Evolutionary conservation across 2,888 invertebrate species (phyloP).

Genomic region (Papilio demoleus): DNA sequence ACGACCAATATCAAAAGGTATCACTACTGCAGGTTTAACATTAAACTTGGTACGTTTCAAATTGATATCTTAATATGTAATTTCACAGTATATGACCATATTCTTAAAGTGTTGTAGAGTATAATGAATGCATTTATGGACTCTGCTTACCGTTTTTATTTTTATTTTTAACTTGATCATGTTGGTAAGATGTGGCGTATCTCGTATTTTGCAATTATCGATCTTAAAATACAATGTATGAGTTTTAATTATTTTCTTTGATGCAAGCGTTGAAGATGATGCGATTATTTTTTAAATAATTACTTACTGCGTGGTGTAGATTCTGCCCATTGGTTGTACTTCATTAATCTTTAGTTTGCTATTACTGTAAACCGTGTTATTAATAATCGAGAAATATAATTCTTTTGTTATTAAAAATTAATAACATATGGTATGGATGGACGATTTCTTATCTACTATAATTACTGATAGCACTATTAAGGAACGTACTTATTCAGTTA

Average conservation of each 20-base stretch:
- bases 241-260: conserved; percentile 37
- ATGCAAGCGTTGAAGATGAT: conserved; percentile 15
- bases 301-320: conserved; percentile 1
- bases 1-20: conserved; percentile 45
- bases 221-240: conserved; percentile 25
- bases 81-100: conserved; percentile 34
- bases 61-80: neutral
- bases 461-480: no score
- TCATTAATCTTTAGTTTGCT: conserved; percentile 27
- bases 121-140: conserved; percentile 43
- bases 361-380: conserved; percentile 7
- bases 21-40: conserved; percentile 30
- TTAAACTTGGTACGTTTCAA: conserved; percentile 7
- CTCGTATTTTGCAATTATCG: conserved; percentile 35
- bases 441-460: no score
- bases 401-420: neutral
- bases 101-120: conserved; percentile 40
- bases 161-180: conserved; percentile 37
- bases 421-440: neutral
- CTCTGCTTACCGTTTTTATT: conserved; percentile 34
- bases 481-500: no score
- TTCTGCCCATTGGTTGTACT: conserved; percentile 30
- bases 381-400: neutral
- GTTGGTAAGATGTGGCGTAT: conserved; percentile 20
- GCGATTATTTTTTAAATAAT: conserved; percentile 32